These are phyloP conservation scores for Haemorhous mexicanus DNA, from an alignment of 2,113 vertebrate genomes.

Conservation along the genomic window DNA sequence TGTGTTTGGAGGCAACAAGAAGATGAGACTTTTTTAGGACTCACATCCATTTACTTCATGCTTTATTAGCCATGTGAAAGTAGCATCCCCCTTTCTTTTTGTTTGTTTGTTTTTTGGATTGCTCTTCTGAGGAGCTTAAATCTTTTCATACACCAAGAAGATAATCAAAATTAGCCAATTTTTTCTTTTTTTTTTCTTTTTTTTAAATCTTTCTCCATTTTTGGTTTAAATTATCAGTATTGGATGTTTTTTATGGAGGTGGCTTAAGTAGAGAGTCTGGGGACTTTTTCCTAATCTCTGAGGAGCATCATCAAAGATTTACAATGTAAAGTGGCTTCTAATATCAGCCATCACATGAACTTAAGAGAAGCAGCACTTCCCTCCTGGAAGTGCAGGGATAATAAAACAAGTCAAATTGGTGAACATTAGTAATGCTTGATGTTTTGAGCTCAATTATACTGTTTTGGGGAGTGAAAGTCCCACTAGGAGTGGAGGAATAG, in stretches of 20 bases:
- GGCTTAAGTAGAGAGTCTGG: background rate
- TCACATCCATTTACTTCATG: rapidly evolving
- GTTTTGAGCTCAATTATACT: background rate
- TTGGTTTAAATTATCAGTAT: rapidly evolving
- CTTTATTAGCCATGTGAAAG: background rate
- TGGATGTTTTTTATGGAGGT: background rate
- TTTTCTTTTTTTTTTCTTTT: background rate
- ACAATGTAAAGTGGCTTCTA: background rate
- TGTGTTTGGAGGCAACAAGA: background rate
- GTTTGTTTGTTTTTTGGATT: background rate
- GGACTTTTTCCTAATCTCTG: background rate
- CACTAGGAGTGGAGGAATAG: background rate
- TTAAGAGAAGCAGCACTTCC: background rate
- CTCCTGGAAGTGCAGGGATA: background rate
- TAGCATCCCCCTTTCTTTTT: rapidly evolving
- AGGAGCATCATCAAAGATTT: background rate
- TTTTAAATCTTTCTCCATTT: rapidly evolving
- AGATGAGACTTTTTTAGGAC: background rate
- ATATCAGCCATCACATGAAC: background rate
- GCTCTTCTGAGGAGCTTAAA: background rate
- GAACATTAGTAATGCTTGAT: background rate
- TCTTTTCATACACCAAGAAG: background rate
- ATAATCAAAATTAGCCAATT: background rate
- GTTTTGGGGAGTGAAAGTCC: background rate
- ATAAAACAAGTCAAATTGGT: background rate